Base-by-base conservation (phyloP, 1,140 invertebrate genomes). In the Nasonia longicornis region DNA sequence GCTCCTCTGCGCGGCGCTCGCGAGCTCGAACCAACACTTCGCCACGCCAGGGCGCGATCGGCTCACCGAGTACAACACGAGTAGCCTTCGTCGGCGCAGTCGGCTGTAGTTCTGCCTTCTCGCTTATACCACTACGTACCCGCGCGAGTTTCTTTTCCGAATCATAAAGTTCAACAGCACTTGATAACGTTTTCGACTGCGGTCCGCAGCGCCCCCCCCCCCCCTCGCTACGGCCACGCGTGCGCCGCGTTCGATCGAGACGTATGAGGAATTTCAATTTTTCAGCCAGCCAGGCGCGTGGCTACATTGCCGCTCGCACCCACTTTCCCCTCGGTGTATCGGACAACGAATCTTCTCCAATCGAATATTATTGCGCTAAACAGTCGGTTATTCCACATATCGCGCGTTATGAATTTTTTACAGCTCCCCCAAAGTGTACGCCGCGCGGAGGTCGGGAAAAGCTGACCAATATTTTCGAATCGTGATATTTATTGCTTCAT, bases 21-120 rank as follows among this genome's bases (percentile, higher is more conserved):
- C 31, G 11, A 22, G 35, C 69, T 77, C 20, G 58, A 67, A 67
- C 70, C 63, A 72, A 31, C 70, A 45, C 45, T 82, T 67, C 7
- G 35, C 81, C 84, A 75, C 73, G 64, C 81, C 75, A 81, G 3
- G 4, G 35, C 35, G 4, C 4, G 38, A 42, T 42, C 38, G 75
- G 83, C 84, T 83, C 82, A 79, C 77, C 79, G 81, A 85, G 77
- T 84, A 69, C 82, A 7, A 66, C 63, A 66, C 63, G 64, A 66
- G 64, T 66, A 66, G 20, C 64, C 64, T 66, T 66, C 64, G 64
- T 11, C n/a, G 12, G 38, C 8, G 38, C 38, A 1, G 12, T 12
- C 12, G 14, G 8, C 10, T 14, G 45, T 58, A 42, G 38, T 42
- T 8, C 38, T 42, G 38, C 38, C 8, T 42, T 8, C 38, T 42